phyloP scores from a whole-genome alignment of 2,888 invertebrate genomes.

The Azorinus chamasolen region DNA sequence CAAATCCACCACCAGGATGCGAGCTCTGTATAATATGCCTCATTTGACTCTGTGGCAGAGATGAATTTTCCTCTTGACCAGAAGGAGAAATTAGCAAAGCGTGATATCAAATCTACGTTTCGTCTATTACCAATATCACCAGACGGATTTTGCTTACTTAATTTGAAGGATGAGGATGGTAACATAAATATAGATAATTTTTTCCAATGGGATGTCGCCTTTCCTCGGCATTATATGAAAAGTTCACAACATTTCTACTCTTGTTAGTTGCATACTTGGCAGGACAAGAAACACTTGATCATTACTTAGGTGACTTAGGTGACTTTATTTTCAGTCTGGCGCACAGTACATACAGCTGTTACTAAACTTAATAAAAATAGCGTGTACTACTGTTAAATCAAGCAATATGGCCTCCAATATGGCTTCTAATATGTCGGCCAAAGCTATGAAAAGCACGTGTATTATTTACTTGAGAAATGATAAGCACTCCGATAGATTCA shows the following conservation, averaged over 20 bases:
- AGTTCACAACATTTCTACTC: conserved; percentile 13
- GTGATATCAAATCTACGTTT: too few relatives aligned
- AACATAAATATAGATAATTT: conserved; percentile 20
- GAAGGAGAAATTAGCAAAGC: conserved; percentile 20
- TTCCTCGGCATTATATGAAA: conserved; percentile 29
- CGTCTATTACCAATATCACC: too few relatives aligned
- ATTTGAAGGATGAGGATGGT: conserved; percentile 11
- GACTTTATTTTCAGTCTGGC: conserved; percentile 30
- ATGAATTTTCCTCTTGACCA: background rate
- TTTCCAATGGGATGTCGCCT: conserved; percentile 27
- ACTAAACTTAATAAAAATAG: too few relatives aligned
- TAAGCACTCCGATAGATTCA: too few relatives aligned
- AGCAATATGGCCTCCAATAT: too few relatives aligned
- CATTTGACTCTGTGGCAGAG: conserved; percentile 16
- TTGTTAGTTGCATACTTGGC: conserved; percentile 5
- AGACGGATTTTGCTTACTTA: conserved; percentile 24
- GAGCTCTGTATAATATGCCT: conserved; percentile 17
- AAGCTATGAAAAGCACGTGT: too few relatives aligned
- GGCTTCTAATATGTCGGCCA: too few relatives aligned
- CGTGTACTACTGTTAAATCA: too few relatives aligned
- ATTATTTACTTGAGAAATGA: too few relatives aligned
- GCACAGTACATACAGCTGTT: conserved; percentile 9
- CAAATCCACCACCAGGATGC: conserved; percentile 8
- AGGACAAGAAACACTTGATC: too few relatives aligned
- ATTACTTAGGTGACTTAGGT: too few relatives aligned